A percentile compares a stretch with the other conserved stretches of the same genome.
These are phyloP conservation scores for Pasiphila rectangulata DNA, from an alignment of 2,888 invertebrate species.

Conservation along the genomic window DNA sequence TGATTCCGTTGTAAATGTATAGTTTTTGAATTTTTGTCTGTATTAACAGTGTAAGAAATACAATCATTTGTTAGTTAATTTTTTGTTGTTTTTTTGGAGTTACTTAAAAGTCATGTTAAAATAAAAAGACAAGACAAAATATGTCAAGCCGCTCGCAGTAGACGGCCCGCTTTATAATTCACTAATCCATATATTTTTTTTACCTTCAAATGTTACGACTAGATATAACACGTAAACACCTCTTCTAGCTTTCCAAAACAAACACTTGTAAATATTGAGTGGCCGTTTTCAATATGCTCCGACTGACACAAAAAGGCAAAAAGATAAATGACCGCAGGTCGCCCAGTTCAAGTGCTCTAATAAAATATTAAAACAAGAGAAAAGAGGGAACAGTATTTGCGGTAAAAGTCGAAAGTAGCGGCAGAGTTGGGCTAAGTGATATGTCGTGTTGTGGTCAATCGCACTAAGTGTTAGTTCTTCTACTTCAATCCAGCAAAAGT, in stretches of 20 bases:
- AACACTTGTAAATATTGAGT: slow-evolving; percentile 8
- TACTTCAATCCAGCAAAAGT: slow-evolving; percentile 41
- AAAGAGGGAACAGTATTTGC: slow-evolving; percentile 35
- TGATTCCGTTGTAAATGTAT: too few species aligned
- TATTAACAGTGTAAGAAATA: too few species aligned
- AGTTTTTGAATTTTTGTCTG: too few species aligned
- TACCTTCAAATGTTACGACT: too few species aligned
- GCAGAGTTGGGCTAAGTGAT: slow-evolving; percentile 66
- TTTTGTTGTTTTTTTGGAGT: too few species aligned
- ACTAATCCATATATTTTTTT: too few species aligned
- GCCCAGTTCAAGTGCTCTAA: slow-evolving; percentile 33
- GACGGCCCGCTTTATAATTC: too few species aligned
- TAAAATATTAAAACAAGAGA: slow-evolving; percentile 40
- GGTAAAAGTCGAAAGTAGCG: slow-evolving; percentile 52
- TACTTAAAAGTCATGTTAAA: too few species aligned
- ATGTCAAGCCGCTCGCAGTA: too few species aligned
- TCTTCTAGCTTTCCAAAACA: neutral
- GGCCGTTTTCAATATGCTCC: slow-evolving; percentile 29
- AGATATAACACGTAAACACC: too few species aligned
- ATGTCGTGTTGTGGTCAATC: slow-evolving; percentile 73
- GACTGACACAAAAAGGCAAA: slow-evolving; percentile 19
- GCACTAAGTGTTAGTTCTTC: slow-evolving; percentile 59
- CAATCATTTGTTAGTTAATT: too few species aligned
- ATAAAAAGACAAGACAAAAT: too few species aligned
- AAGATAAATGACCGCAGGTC: slow-evolving; percentile 22